Conservation (phyloP, 2,888 invertebrate species). For the Diabrotica balteata region DNA sequence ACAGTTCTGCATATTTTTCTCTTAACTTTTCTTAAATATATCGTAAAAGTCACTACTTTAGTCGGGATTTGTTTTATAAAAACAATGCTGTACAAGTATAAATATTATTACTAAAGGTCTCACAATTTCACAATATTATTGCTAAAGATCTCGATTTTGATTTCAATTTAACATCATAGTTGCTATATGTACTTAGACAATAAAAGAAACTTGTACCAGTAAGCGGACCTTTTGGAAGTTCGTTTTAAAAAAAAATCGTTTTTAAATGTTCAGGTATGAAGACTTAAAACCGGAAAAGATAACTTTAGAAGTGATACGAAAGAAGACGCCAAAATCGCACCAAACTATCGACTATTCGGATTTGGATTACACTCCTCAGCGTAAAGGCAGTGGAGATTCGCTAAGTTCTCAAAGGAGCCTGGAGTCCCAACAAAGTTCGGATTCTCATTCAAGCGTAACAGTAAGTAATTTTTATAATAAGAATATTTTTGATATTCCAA, state of each 20-base stretch:
- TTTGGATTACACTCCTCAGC: slow-evolving; percentile 54
- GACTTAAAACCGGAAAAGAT: slow-evolving; percentile 52
- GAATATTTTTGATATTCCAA: not conserved
- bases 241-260: not conserved
- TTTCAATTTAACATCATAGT: too few relatives aligned
- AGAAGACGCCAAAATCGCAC: slow-evolving; percentile 53
- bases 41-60: too few relatives aligned
- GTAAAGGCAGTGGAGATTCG: slow-evolving; percentile 66
- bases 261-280: slow-evolving; percentile 51
- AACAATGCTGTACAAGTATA: too few relatives aligned
- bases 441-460: slow-evolving; percentile 52
- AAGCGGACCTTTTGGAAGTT: too few relatives aligned
- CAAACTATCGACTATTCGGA: slow-evolving; percentile 56
- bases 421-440: slow-evolving; percentile 62
- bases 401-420: slow-evolving; percentile 63
- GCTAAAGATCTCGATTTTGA: too few relatives aligned
- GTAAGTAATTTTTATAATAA: slow-evolving; percentile 28
- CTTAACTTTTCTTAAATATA: too few relatives aligned
- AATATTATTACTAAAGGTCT: too few relatives aligned
- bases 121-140: too few relatives aligned
- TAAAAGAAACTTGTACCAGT: too few relatives aligned
- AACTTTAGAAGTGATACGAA: slow-evolving; percentile 44
- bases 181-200: too few relatives aligned
- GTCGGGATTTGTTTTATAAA: too few relatives aligned
- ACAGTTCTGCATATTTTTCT: too few relatives aligned